Evolutionary conservation across 2,888 invertebrate species (phyloP).

Genomic region (Amiota minor): DNA sequence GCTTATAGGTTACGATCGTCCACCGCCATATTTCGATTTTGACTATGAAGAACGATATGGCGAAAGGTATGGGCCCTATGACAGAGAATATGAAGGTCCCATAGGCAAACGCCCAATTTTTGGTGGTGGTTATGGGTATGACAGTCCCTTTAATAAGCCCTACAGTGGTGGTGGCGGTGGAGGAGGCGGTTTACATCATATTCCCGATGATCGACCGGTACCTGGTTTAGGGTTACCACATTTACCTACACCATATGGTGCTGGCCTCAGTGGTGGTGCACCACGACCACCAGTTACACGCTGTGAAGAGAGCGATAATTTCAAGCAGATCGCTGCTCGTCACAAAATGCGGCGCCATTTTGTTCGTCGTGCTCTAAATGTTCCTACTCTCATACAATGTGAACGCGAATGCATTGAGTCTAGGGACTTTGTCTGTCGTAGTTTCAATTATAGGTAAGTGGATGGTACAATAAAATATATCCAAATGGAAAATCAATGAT

Average conservation of each 20-base stretch:
- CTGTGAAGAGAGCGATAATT: conserved; percentile 87
- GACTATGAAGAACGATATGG: conserved; percentile 72
- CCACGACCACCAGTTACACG: conserved; percentile 75
- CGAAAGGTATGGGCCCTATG: conserved; percentile 64
- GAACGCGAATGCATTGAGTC: conserved; percentile 89
- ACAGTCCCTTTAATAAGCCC: conserved; percentile 69
- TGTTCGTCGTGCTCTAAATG: conserved; percentile 82
- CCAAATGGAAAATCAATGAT: not conserved
- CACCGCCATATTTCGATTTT: conserved; percentile 69
- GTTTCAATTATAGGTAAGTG: conserved; percentile 86
- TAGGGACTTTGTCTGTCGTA: conserved; percentile 87
- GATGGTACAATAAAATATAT: conserved; percentile 28
- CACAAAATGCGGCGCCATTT: conserved; percentile 86
- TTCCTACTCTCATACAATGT: conserved; percentile 84
- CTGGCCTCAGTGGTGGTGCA: conserved; percentile 65
- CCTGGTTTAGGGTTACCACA: conserved; percentile 55
- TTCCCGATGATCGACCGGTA: conserved; percentile 61
- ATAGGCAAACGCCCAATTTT: conserved; percentile 59
- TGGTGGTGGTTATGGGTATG: conserved; percentile 66
- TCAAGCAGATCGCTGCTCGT: conserved; percentile 85
- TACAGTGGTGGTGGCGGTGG: conserved; percentile 47
- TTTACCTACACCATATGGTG: conserved; percentile 56
- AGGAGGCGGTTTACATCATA: conserved; percentile 51
- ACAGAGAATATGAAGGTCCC: conserved; percentile 70
- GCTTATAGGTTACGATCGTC: conserved; percentile 68